Conservation (phyloP, 2,888 invertebrate species). For the Laspeyria flexula region DNA sequence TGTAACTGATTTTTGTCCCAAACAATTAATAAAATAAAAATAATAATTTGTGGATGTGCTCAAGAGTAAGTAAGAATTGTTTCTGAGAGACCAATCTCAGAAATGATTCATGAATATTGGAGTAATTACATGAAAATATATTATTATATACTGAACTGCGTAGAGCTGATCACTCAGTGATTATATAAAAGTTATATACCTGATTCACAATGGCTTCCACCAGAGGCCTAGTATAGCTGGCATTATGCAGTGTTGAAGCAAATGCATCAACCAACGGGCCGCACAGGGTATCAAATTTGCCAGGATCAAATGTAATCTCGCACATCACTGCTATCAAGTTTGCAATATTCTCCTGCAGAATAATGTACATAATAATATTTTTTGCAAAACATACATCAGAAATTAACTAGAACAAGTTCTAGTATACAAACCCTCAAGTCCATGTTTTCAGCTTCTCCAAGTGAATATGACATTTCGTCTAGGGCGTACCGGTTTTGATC, state of each 20-base stretch:
- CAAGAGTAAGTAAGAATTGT: no score
- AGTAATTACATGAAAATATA: no score
- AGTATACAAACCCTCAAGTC: slow-evolving; percentile 66
- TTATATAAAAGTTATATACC: slow-evolving; percentile 50
- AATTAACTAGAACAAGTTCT: not conserved
- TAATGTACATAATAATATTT: slow-evolving; percentile 19
- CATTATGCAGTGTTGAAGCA: slow-evolving; percentile 88
- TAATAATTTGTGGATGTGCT: no score
- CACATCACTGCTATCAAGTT: slow-evolving; percentile 90
- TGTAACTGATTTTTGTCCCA: slow-evolving; percentile 4
- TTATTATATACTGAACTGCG: no score
- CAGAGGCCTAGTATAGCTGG: slow-evolving; percentile 86
- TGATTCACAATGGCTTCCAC: slow-evolving; percentile 89
- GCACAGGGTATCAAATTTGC: slow-evolving; percentile 90
- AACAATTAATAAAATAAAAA: no score
- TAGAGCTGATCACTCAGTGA: no score
- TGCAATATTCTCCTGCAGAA: slow-evolving; percentile 77
- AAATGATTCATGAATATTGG: no score
- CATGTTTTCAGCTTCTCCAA: slow-evolving; percentile 76
- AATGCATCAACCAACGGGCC: slow-evolving; percentile 90
- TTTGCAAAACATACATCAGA: not conserved
- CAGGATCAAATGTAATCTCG: slow-evolving; percentile 92
- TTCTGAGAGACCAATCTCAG: no score
- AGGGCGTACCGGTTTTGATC: slow-evolving; percentile 76
- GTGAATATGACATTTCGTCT: slow-evolving; percentile 74